Evolutionary conservation across 1,140 invertebrate genomes (phyloP), one percentile per base, ranked within the genome.

Genomic region (Hyposmocoma kahamanoa): DNA sequence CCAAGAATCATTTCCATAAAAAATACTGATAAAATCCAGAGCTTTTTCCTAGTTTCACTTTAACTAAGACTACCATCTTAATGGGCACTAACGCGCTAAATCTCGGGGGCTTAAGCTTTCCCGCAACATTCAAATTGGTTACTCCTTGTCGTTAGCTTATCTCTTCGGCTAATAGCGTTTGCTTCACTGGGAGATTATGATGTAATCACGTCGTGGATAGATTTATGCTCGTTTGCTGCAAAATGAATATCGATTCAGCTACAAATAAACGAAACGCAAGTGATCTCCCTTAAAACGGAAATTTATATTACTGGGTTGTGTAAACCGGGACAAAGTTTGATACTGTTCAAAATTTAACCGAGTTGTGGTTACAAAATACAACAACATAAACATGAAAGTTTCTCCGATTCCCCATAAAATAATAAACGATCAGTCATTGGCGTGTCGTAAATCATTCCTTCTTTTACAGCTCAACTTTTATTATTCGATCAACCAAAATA

Each of bases 71-170:
- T 50, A 53, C 44, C 48, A 41, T 61, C 61, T 55, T 64, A 64
- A 64, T 62, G 56, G 54, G 50, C 53, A 59, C 53, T 54, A 30
- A 42, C 42, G 56, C 59, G 55, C 61, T 67, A 64, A 67, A 64
- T 60, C 62, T 65, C 45, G 28, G 30, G 22, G 59, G 58, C 52
- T 62, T 64, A 56, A 50, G 55, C 42, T 53, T 54, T 50, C 42
- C 56, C 60, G 53, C 56, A 61, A 60, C 50, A 61, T 50, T 50
- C 52, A 59, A 67, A 71, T 59, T 51, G 59, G 53, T 62, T 59
- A 59, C 55, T 55, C 50, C 53, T 60, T 59, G 56, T 62, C 59
- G 56, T 62, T 59, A 59, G 34, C 61, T 59, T 63, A 69, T 62
- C 53, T 63, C 46, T 46, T 53, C 54, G 47, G 50, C 47, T 26